These are phyloP conservation scores for Rhinoderma darwinii DNA, from an alignment of 2,113 vertebrate genomes.

Conservation along the genomic window DNA sequence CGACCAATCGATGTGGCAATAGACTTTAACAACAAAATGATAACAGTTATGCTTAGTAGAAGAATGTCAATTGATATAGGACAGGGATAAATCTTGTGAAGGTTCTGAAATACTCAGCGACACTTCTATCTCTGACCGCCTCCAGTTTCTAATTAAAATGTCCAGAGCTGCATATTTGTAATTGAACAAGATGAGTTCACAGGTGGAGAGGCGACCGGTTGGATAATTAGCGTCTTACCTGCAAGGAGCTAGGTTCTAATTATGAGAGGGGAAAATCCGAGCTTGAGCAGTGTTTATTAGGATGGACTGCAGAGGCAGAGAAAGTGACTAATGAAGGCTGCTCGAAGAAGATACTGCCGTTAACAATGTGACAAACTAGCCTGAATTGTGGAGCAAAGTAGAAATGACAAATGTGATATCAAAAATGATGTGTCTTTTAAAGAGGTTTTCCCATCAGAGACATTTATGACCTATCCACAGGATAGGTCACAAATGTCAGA, in stretches of 20 bases:
- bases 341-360: not conserved
- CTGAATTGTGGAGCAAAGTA: not conserved
- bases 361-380: not conserved
- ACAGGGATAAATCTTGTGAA: not conserved
- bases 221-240: slow-evolving; percentile 43
- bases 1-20: not conserved
- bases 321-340: slow-evolving; percentile 29
- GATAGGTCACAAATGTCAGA: too few relatives aligned
- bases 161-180: not conserved
- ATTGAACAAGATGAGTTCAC: slow-evolving; percentile 14
- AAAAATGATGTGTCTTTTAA: not conserved
- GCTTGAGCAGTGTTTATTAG: slow-evolving; percentile 2
- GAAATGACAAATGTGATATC: not conserved
- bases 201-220: not conserved
- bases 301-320: not conserved
- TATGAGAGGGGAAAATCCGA: not conserved
- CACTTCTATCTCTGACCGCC: not conserved
- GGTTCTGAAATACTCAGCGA: slow-evolving; percentile 8
- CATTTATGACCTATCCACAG: too few relatives aligned
- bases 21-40: not conserved
- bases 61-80: not conserved
- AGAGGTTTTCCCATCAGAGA: too few relatives aligned
- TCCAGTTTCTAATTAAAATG: slow-evolving; percentile 34
- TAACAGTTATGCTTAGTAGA: not conserved
- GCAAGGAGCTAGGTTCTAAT: slow-evolving; percentile 12